Conservation (phyloP, 2,113 vertebrate species). For the Psammodynastes pulverulentus region DNA sequence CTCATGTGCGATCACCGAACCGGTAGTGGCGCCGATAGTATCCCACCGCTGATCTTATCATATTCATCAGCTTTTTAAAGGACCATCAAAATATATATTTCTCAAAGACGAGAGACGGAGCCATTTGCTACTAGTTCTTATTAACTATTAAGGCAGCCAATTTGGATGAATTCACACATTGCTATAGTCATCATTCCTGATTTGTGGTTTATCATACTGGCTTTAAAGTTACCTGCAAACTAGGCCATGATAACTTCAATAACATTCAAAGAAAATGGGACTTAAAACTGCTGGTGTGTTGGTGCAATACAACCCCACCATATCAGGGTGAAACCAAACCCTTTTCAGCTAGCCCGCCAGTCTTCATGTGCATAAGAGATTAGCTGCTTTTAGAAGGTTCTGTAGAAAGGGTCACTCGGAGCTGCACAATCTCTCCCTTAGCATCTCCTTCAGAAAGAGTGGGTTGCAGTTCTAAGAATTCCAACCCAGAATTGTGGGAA, state of each 20-base stretch:
- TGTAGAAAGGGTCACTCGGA: neutral
- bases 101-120: too few species aligned
- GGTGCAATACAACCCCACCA: neutral
- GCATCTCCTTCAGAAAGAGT: neutral
- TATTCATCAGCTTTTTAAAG: too few species aligned
- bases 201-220: too few species aligned
- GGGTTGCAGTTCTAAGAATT: neutral
- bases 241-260: too few species aligned
- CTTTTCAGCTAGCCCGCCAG: neutral
- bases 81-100: too few species aligned
- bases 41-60: too few species aligned
- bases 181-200: neutral
- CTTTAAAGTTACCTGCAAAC: too few species aligned
- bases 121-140: too few species aligned
- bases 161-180: neutral
- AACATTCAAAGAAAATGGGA: too few species aligned
- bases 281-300: neutral
- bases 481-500: neutral
- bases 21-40: too few species aligned
- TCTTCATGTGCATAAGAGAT: neutral
- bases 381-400: neutral
- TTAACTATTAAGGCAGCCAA: neutral
- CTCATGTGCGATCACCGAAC: too few species aligned
- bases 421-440: neutral
- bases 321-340: neutral